phyloP scores from a whole-genome alignment of 2,888 invertebrate species.

The Acanthococcus lagerstroemiae region DNA sequence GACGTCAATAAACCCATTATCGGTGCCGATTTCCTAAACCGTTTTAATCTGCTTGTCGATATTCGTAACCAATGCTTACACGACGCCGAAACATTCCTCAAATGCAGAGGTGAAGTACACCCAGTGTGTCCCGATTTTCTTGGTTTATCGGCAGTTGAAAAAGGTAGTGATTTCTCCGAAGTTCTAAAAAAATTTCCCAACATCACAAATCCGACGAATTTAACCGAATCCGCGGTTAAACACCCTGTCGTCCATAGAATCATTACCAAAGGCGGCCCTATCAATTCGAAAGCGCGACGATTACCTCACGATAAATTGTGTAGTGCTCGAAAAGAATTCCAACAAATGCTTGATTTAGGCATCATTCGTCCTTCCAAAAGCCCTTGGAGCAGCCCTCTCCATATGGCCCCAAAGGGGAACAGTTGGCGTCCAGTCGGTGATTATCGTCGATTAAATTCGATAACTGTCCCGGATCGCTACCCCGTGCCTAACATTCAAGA shows the following conservation, averaged over 20 bases:
- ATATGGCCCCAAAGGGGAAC: constrained; percentile 35
- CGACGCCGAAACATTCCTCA: constrained; percentile 21
- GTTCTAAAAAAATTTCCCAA: neutral
- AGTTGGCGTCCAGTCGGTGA: constrained; percentile 34
- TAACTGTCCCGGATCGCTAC: neutral
- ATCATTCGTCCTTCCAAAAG: neutral
- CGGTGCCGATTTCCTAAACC: constrained; percentile 27
- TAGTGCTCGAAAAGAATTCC: neutral
- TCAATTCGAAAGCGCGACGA: neutral
- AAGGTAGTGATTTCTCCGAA: neutral
- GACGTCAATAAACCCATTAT: constrained; percentile 18
- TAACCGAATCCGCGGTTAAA: too few species aligned
- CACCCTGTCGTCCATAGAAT: neutral
- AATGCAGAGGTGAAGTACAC: too few species aligned
- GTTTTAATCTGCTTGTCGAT: constrained; percentile 31
- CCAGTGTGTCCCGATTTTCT: too few species aligned
- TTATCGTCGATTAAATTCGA: neutral
- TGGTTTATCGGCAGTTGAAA: neutral
- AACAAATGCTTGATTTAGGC: neutral
- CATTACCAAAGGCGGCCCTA: neutral
- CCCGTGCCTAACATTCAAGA: neutral
- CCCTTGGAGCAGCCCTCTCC: neutral
- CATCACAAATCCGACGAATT: neutral
- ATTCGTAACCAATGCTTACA: constrained; percentile 11
- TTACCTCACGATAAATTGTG: neutral